Percentiles rank a stretch among this genome's conserved stretches.
Conservation (phyloP, 2,113 vertebrate genomes). For the Brachyhypopomus occidentalis region DNA sequence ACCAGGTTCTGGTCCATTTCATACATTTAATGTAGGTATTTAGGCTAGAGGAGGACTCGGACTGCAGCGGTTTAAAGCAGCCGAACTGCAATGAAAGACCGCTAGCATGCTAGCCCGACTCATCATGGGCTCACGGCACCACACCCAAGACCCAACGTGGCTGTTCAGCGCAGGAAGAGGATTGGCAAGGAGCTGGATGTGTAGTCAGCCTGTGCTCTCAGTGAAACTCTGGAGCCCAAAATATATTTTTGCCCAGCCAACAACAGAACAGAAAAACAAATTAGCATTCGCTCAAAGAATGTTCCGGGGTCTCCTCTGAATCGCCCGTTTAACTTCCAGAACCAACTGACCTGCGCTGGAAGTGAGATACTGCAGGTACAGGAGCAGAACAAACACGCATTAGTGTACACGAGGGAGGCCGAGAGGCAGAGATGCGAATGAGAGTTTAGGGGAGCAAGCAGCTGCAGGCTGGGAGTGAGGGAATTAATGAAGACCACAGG, state of each 20-base stretch:
- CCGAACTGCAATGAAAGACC: slow-evolving; percentile 34
- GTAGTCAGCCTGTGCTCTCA: neutral
- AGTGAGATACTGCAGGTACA: neutral
- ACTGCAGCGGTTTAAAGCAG: slow-evolving; percentile 28
- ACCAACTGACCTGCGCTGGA: neutral
- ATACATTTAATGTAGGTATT: slow-evolving; percentile 24
- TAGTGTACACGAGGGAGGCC: slow-evolving; percentile 18
- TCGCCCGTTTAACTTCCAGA: slow-evolving; percentile 24
- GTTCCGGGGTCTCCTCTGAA: neutral
- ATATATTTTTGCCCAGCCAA: neutral
- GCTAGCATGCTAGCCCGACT: slow-evolving; percentile 23
- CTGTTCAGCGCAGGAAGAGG: neutral
- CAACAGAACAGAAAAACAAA: neutral
- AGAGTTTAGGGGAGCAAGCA: slow-evolving; percentile 41
- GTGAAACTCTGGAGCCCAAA: neutral
- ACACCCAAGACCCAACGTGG: neutral
- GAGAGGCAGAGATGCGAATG: slow-evolving; percentile 8
- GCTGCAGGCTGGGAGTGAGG: slow-evolving; percentile 29
- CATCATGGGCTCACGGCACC: slow-evolving; percentile 22
- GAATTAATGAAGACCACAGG: slow-evolving; percentile 38
- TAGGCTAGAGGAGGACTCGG: slow-evolving; percentile 13
- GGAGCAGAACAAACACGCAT: slow-evolving; percentile 9
- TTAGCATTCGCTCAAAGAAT: slow-evolving; percentile 4
- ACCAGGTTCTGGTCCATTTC: slow-evolving; percentile 28
- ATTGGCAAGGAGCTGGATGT: neutral